Evolutionary conservation across 2,888 invertebrate species (phyloP).

Genomic region (Meandrusa payeni): DNA sequence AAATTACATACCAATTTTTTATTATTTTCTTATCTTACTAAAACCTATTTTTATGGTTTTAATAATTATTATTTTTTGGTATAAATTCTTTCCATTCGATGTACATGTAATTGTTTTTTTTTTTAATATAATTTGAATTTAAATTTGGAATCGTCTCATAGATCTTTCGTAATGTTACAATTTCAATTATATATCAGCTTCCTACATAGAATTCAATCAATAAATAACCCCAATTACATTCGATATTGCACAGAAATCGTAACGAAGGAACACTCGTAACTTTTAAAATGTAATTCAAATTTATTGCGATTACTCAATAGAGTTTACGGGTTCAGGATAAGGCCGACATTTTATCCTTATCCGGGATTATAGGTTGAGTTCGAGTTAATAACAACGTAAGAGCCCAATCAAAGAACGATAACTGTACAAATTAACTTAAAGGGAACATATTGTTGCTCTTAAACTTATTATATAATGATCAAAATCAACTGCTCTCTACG

Average conservation of each 20-base stretch:
- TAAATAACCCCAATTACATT: background rate
- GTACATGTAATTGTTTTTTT: no score
- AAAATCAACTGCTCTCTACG: no score
- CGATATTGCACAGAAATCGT: constrained; percentile 6
- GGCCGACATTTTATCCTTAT: constrained; percentile 17
- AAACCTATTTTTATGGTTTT: no score
- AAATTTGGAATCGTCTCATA: no score
- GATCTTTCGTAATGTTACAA: background rate
- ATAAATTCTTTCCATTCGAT: no score
- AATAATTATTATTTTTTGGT: no score
- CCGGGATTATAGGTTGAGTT: constrained; percentile 20
- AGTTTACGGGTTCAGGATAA: constrained; percentile 15
- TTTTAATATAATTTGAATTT: no score
- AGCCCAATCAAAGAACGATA: constrained; percentile 15
- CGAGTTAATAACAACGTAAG: constrained; percentile 15
- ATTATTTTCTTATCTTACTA: no score
- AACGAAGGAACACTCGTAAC: constrained; percentile 19
- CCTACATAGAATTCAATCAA: background rate
- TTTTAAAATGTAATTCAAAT: constrained; percentile 21
- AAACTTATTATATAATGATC: no score
- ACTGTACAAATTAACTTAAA: background rate
- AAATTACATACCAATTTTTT: no score
- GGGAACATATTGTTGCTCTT: no score
- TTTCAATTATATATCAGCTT: constrained; percentile 15
- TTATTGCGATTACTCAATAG: constrained; percentile 23